Base-by-base conservation (phyloP, 2,113 vertebrate genomes). In the Cervus canadensis region DNA sequence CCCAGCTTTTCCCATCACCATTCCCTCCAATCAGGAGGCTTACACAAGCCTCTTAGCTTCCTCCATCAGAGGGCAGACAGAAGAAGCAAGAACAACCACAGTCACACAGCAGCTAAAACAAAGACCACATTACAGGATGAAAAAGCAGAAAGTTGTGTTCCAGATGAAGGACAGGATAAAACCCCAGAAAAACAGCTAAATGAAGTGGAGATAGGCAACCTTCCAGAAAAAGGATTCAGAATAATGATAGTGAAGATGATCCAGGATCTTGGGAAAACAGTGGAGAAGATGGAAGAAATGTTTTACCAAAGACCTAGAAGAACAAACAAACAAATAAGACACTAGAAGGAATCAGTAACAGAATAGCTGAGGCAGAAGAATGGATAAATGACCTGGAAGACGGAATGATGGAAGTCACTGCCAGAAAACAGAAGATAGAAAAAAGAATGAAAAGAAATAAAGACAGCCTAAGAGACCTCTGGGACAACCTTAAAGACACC, bases 81-180 rank as follows among this genome's bases (percentile, higher is more conserved):
- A 74, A 74, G 67, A 40, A 74, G 19, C 36, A 25, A 74, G 36
- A 21, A 71, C 9, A 71, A 40, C 67, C n/a, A 40, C 19, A 40
- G 19, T 23, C n/a, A 40, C 67, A 74, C 36, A 74, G 21, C 67
- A 74, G 67, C 36, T 74, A 74, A 74, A 74, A 40, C n/a, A 23
- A 71, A 71, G n/a, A 71, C n/a, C 10, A 40, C 67, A 40, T 71
- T 40, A 40, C n/a, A 71, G n/a, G n/a, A 71, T 71, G 67, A 40
- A 23, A 71, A 40, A 71, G 67, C 19, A 40, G 64, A 71, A 6
- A 23, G n/a, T 40, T 23, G 67, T 71, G n/a, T 40, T 71, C 67
- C 0, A 0, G 67, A 6, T 40, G 19, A 40, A 71, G n/a, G 67
- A 40, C n/a, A 23, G 19, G n/a, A 71, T 71, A 40, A 40, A 71